Conservation (phyloP, 2,113 vertebrate genomes). For the Serranochromis macrocephalus region DNA sequence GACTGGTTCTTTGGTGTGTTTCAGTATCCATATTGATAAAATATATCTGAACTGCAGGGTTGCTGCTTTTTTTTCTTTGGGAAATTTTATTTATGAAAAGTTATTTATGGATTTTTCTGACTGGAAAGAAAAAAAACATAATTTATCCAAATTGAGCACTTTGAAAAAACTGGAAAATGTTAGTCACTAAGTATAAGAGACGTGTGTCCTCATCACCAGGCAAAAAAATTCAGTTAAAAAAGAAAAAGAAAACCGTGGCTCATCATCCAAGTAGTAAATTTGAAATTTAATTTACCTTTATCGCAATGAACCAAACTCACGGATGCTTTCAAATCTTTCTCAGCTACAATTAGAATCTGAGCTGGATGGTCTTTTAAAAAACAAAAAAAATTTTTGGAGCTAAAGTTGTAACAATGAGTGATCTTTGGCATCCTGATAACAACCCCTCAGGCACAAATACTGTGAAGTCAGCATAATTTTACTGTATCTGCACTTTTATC, state of each 20-base stretch:
- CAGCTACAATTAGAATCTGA: neutral
- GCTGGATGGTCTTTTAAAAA: neutral
- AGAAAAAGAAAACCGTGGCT: neutral
- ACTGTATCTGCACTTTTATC: neutral
- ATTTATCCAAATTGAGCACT: neutral
- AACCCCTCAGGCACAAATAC: neutral
- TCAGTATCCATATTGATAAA: fast-evolving
- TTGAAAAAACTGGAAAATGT: neutral
- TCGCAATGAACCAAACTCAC: neutral
- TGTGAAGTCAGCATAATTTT: neutral
- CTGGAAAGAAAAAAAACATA: neutral
- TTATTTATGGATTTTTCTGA: neutral
- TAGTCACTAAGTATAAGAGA: neutral
- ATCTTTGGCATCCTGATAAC: neutral
- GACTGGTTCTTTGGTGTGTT: neutral
- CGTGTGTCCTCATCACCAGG: neutral
- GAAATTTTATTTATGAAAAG: neutral
- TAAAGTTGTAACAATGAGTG: neutral
- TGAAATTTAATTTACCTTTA: neutral
- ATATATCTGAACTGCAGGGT: neutral
- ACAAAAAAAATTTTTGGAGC: neutral
- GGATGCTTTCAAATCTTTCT: neutral
- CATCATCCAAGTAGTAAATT: neutral
- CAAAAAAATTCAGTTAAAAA: neutral
- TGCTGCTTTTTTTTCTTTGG: neutral